These are phyloP conservation scores for Pomacea canaliculata DNA, from an alignment of 2,888 invertebrate genomes.

Conservation along the genomic window DNA sequence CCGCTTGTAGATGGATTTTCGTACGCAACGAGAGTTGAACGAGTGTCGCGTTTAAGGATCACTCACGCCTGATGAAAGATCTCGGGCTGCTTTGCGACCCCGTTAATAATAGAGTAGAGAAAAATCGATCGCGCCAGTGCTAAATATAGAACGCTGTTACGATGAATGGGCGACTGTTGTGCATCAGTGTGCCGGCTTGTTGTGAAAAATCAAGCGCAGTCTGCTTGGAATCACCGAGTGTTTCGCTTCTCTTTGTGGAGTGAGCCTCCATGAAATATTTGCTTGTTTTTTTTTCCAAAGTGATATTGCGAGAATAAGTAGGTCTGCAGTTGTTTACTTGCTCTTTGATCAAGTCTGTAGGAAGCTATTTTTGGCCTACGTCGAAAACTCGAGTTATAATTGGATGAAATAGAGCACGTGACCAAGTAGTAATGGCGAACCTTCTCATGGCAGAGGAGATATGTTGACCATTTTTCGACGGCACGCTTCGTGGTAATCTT, in stretches of 20 bases:
- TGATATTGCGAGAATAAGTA: not conserved
- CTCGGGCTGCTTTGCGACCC: slow-evolving; percentile 15
- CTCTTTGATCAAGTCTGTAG: slow-evolving; percentile 20
- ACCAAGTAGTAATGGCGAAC: slow-evolving; percentile 38
- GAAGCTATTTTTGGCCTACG: slow-evolving; percentile 28
- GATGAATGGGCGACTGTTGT: slow-evolving; percentile 16
- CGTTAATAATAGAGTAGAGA: not conserved
- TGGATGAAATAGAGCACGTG: slow-evolving; percentile 37
- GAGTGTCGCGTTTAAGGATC: not conserved
- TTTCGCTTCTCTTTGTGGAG: not conserved
- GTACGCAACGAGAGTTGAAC: not conserved
- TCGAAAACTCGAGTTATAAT: slow-evolving; percentile 35
- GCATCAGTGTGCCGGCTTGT: not conserved
- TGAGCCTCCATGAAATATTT: not conserved
- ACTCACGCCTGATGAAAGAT: slow-evolving; percentile 2
- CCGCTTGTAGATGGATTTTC: too few species aligned
- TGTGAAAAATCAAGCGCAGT: not conserved
- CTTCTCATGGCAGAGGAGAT: slow-evolving; percentile 21
- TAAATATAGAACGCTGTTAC: slow-evolving; percentile 18
- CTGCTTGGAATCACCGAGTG: not conserved
- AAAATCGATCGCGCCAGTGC: slow-evolving; percentile 23
- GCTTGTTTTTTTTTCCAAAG: not conserved
- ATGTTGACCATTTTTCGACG: slow-evolving; percentile 28
- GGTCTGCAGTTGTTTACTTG: slow-evolving; percentile 21
- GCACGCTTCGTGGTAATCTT: slow-evolving; percentile 8